phyloP scores from a whole-genome alignment of 2,113 vertebrate species.

The Siphamia tubifer region DNA sequence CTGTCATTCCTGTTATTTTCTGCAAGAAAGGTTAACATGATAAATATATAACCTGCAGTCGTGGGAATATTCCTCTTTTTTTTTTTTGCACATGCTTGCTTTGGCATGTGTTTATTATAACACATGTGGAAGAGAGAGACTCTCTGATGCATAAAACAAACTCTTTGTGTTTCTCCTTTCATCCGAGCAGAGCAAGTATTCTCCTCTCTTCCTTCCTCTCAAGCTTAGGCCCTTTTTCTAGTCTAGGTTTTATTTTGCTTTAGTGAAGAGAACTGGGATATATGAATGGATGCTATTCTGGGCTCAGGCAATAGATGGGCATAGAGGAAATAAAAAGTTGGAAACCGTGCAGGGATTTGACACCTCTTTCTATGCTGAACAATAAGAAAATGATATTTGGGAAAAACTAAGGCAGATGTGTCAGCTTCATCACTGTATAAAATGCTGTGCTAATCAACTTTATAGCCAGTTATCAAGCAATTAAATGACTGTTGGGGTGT shows the following conservation, averaged over 20 bases:
- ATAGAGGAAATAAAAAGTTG: constrained; percentile 9
- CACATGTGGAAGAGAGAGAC: constrained; percentile 6
- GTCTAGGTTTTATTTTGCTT: constrained; percentile 38
- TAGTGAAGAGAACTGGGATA: constrained; percentile 42
- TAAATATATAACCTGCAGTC: constrained; percentile 23
- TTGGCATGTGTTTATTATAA: constrained; percentile 9
- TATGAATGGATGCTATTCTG: constrained; percentile 57
- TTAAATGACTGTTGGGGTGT: constrained; percentile 26
- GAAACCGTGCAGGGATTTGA: constrained; percentile 22
- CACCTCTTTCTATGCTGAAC: constrained; percentile 5
- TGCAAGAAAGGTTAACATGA: constrained; percentile 7
- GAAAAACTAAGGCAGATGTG: not conserved
- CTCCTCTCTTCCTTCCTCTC: constrained; percentile 12
- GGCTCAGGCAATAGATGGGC: constrained; percentile 25
- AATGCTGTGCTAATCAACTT: constrained; percentile 12
- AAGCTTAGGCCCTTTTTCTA: constrained; percentile 12
- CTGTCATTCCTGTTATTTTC: constrained; percentile 13
- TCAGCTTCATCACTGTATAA: constrained; percentile 14
- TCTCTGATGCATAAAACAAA: constrained; percentile 33
- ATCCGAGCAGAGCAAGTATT: constrained; percentile 32
- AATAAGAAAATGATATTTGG: constrained; percentile 2
- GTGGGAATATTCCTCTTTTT: constrained; percentile 5
- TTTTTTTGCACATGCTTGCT: constrained; percentile 10
- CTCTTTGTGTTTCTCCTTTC: constrained; percentile 54
- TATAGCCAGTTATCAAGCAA: not conserved